Evolutionary conservation across 2,888 invertebrate genomes (phyloP), one percentile per base, ranked within the genome.

Genomic region (Metallyticus violacea): DNA sequence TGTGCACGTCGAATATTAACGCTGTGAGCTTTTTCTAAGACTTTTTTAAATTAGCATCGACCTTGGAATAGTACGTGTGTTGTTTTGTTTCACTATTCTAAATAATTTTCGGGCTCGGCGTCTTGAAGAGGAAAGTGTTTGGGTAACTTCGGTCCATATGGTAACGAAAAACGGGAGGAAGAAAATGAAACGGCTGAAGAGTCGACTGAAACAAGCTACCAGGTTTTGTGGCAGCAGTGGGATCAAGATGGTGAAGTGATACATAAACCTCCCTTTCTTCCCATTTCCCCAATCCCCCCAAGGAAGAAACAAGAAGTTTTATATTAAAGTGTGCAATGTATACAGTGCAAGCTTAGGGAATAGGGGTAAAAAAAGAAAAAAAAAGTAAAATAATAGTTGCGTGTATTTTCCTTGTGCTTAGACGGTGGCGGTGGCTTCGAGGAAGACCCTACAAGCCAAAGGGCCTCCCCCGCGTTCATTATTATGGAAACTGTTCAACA

Each of bases 401-500:
- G 85, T 85, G 85, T 85, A 79, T 85, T 79, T 28, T 79, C 29
- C 77, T 85, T 77, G 83, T 85, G 85, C 40, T 79, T 62, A 79
- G 85, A 79, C 28, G 40, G 85, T 85, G 85, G 62, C 82, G 83
- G 77, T 77, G 83, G 25, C 77, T 76, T 77, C 83, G 85, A 80
- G 40, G 76, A 80, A 81, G 77, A 77, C 28, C 80, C 85, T 76
- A 76, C 76, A 80, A 85, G 85, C 85, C 85, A 62, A 28, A 62
- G 85, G 85, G 85, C 85, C 79, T 79, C 80, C 80, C 85, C 81
- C 80, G 81, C 80, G 40, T 29, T 40, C 76, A 85, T 40, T 86
- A 87, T 85, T 81, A 88, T 88, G 88, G 88, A 88, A 88, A 88
- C 88, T 81, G 88, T 88, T 40, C 88, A 88, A 86, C 87, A 87